phyloP scores from a whole-genome alignment of 2,113 vertebrate genomes.

The Hassar affinis region DNA sequence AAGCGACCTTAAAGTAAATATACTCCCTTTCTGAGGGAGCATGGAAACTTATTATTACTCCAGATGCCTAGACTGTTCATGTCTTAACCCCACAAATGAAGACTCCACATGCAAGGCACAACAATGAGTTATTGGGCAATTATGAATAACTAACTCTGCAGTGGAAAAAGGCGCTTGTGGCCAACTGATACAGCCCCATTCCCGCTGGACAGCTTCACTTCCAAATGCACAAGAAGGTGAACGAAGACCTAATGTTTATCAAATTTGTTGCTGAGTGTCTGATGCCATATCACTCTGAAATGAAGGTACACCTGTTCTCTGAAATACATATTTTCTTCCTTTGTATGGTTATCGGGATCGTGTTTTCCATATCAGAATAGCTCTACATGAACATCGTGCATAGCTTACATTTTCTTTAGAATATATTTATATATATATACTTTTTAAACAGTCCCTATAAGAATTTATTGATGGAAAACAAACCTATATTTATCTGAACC shows the following conservation, averaged over 20 bases:
- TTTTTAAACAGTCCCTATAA: background rate
- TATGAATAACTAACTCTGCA: conserved; percentile 68
- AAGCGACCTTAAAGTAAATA: conserved; percentile 70
- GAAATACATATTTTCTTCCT: conserved; percentile 9
- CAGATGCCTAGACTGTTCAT: conserved; percentile 62
- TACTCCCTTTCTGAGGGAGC: conserved; percentile 61
- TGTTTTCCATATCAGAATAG: conserved; percentile 4
- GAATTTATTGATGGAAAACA: background rate
- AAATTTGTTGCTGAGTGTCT: conserved; percentile 3
- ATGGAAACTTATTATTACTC: conserved; percentile 60
- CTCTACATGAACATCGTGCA: conserved; percentile 4
- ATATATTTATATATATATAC: background rate
- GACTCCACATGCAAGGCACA: conserved; percentile 65
- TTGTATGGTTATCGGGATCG: background rate
- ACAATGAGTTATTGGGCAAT: conserved; percentile 69
- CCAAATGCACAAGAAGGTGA: conserved; percentile 65
- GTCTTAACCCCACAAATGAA: conserved; percentile 65
- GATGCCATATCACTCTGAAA: conserved; percentile 19
- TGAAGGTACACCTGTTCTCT: background rate
- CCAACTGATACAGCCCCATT: conserved; percentile 66
- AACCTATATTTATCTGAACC: background rate
- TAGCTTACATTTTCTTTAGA: background rate
- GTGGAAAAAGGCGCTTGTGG: conserved; percentile 69
- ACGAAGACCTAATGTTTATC: conserved; percentile 33
- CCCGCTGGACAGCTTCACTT: conserved; percentile 64